Evolutionary conservation across 2,888 invertebrate species (phyloP).

Genomic region (Cryptophagus acutangulus): DNA sequence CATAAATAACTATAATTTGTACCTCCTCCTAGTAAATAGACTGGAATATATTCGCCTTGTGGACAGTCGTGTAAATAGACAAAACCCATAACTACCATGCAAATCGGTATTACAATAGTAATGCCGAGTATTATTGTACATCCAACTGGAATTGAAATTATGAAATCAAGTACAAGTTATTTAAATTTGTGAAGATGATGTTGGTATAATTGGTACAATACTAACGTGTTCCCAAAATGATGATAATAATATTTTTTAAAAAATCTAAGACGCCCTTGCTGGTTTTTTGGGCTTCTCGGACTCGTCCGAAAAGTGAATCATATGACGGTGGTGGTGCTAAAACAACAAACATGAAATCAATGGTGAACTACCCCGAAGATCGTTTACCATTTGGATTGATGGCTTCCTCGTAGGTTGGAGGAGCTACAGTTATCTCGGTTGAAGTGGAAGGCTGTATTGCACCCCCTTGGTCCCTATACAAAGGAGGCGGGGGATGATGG

Average conservation of each 20-base stretch:
- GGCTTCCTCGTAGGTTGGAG: constrained; percentile 60
- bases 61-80: constrained; percentile 62
- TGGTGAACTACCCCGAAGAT: not conserved
- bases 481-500: constrained; percentile 26
- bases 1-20: too few species aligned
- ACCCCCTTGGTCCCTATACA: constrained; percentile 30
- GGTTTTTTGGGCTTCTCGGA: constrained; percentile 57
- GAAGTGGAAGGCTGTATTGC: constrained; percentile 22
- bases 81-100: constrained; percentile 64
- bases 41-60: constrained; percentile 62
- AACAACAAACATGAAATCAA: constrained; percentile 20
- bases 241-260: constrained; percentile 56
- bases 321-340: constrained; percentile 62
- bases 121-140: constrained; percentile 61
- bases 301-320: constrained; percentile 61
- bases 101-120: constrained; percentile 60
- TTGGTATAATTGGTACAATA: too few species aligned
- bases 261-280: constrained; percentile 59
- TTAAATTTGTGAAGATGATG: too few species aligned
- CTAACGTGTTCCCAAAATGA: constrained; percentile 61
- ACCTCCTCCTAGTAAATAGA: constrained; percentile 63
- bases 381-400: constrained; percentile 56
- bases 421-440: constrained; percentile 45
- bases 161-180: too few species aligned
- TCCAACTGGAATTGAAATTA: constrained; percentile 54